Evolutionary conservation across 2,888 invertebrate genomes (phyloP).

Genomic region (Thera obeliscata): DNA sequence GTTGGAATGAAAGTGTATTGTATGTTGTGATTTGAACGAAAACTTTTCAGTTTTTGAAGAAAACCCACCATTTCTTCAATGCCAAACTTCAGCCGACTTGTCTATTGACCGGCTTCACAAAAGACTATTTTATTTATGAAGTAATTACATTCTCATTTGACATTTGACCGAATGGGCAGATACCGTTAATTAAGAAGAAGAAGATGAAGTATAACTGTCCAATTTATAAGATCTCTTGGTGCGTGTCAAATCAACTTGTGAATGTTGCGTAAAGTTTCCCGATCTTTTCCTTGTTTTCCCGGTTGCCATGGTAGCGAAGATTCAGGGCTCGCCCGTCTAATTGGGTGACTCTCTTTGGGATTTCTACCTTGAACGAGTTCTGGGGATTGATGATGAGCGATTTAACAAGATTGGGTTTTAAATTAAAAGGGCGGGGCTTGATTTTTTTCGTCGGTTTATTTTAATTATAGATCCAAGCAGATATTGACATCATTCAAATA

Average conservation of each 20-base stretch:
- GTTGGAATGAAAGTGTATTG: no score
- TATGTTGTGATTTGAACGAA: no score
- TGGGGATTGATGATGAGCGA: conserved; percentile 33
- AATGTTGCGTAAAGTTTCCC: conserved; percentile 6
- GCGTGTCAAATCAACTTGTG: conserved; percentile 7
- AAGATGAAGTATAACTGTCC: background rate
- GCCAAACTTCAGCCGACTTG: no score
- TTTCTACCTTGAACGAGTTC: conserved; percentile 33
- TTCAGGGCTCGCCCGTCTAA: conserved; percentile 32
- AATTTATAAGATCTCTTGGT: conserved; percentile 1
- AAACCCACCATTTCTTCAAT: no score
- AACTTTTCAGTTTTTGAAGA: no score
- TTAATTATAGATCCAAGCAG: background rate
- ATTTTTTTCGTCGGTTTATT: conserved; percentile 10
- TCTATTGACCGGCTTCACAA: no score
- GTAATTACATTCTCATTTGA: no score
- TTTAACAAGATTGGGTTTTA: conserved; percentile 34
- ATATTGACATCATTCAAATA: background rate
- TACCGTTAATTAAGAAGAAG: no score
- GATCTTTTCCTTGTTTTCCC: conserved; percentile 25
- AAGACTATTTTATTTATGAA: no score
- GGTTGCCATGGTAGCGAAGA: conserved; percentile 28
- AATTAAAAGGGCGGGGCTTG: conserved; percentile 23
- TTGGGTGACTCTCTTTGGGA: conserved; percentile 42
- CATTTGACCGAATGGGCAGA: no score